Conservation (phyloP, 2,113 vertebrate genomes). For the Struthio camelus region DNA sequence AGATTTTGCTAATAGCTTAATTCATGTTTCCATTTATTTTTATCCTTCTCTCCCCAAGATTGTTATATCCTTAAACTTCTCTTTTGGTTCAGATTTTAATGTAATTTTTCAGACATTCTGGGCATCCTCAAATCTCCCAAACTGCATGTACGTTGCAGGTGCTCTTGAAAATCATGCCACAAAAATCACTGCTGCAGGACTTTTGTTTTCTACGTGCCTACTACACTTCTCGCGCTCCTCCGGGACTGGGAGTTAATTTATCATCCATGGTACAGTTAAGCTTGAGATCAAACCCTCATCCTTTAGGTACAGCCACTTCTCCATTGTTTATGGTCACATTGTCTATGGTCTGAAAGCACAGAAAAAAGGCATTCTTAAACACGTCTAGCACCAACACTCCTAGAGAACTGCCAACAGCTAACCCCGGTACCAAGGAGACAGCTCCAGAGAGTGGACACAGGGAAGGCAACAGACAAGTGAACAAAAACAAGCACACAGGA, state of each 20-base stretch:
- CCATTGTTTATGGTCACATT: not conserved
- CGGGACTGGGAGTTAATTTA: not conserved
- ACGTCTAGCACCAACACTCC: fast-evolving
- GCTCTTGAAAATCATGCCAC: not conserved
- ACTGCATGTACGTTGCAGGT: not conserved
- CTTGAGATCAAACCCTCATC: not conserved
- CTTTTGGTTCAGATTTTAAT: not conserved
- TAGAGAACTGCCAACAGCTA: not conserved
- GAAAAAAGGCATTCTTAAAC: not conserved
- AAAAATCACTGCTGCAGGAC: not conserved
- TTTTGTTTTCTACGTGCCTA: not conserved
- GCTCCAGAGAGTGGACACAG: not conserved
- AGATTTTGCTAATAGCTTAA: conserved; percentile 38
- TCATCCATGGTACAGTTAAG: not conserved
- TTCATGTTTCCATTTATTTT: conserved; percentile 15
- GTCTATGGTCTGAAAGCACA: not conserved
- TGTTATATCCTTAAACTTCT: not conserved
- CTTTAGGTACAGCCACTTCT: fast-evolving
- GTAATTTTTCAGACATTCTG: not conserved
- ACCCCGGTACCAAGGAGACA: not conserved
- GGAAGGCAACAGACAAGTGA: not conserved
- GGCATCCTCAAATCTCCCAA: not conserved
- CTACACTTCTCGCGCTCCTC: not conserved
- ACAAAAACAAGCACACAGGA: not conserved
- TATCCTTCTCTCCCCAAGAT: not conserved